These are phyloP conservation scores for Mormyrus iriodes DNA, from an alignment of 2,113 vertebrate genomes.

Conservation along the genomic window DNA sequence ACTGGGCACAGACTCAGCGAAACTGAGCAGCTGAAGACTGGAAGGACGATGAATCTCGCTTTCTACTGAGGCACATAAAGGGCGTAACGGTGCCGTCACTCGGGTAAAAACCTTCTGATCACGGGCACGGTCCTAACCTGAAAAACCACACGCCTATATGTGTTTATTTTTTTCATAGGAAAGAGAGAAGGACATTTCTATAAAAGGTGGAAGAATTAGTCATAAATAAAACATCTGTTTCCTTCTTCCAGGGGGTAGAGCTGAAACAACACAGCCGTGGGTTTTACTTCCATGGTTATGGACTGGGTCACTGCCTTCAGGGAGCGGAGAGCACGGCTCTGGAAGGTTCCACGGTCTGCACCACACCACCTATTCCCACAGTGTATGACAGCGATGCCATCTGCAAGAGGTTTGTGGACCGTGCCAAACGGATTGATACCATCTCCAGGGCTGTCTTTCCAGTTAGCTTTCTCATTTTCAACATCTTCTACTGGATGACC, in stretches of 20 bases:
- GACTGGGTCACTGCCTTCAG: slow-evolving; percentile 63
- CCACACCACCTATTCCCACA: slow-evolving; percentile 52
- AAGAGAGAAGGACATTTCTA: no score
- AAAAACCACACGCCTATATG: no score
- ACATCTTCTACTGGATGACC: slow-evolving; percentile 88
- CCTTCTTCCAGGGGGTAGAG: slow-evolving; percentile 62
- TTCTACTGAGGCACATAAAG: not conserved
- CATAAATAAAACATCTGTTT: not conserved
- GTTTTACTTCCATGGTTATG: slow-evolving; percentile 71
- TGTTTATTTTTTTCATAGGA: no score
- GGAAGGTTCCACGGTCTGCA: slow-evolving; percentile 64
- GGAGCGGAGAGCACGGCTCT: slow-evolving; percentile 54
- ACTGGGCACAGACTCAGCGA: no score
- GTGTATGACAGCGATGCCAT: slow-evolving; percentile 64
- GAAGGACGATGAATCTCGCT: not conserved
- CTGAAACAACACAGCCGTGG: slow-evolving; percentile 64
- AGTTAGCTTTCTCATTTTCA: slow-evolving; percentile 87
- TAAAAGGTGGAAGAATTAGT: not conserved
- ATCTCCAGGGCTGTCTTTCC: slow-evolving; percentile 83
- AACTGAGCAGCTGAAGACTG: no score
- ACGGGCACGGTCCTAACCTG: no score
- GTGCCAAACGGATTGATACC: slow-evolving; percentile 85
- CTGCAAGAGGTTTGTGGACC: slow-evolving; percentile 66
- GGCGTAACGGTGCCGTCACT: not conserved
- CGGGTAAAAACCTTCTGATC: no score